A percentile compares a stretch with the other conserved stretches of the same genome.
These are phyloP conservation scores for Listrodromus nycthemerus DNA, from an alignment of 2,888 invertebrate species.

Conservation along the genomic window DNA sequence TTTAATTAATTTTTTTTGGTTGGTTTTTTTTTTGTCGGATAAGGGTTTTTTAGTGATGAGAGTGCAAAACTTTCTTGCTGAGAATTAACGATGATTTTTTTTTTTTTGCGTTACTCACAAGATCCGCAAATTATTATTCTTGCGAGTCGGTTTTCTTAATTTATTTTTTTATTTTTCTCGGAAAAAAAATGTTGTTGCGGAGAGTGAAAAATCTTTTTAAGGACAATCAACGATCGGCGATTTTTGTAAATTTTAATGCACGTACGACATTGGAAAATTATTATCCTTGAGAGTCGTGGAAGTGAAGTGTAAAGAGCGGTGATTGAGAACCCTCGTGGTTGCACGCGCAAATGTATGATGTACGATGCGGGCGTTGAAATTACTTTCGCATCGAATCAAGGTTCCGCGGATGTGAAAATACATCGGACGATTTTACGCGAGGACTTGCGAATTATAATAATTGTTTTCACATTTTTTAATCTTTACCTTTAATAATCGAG, in stretches of 20 bases:
- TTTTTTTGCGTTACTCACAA: not conserved
- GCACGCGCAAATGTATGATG: not conserved
- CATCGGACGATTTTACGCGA: not conserved
- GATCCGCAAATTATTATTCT: not conserved
- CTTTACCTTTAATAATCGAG: not conserved
- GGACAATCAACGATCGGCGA: no score
- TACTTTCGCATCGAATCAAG: constrained; percentile 55
- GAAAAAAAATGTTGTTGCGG: no score
- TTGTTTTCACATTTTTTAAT: not conserved
- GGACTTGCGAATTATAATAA: not conserved
- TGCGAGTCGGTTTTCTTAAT: not conserved
- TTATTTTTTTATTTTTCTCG: not conserved
- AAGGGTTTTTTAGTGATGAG: no score
- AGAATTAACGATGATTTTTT: not conserved
- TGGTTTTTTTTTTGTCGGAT: no score
- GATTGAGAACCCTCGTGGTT: constrained; percentile 48
- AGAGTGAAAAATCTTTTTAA: no score
- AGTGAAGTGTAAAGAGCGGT: constrained; percentile 7
- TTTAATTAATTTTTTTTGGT: no score
- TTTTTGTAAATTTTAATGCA: no score
- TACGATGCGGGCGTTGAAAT: constrained; percentile 15
- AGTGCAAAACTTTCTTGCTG: no score
- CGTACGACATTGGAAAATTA: not conserved
- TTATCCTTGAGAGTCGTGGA: not conserved
- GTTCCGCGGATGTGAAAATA: constrained; percentile 57